Evolutionary conservation across 92 coral and sea anemone species (phyloP), one percentile per base, ranked within the genome.

Genomic region (Palythoa heliodiscus): DNA sequence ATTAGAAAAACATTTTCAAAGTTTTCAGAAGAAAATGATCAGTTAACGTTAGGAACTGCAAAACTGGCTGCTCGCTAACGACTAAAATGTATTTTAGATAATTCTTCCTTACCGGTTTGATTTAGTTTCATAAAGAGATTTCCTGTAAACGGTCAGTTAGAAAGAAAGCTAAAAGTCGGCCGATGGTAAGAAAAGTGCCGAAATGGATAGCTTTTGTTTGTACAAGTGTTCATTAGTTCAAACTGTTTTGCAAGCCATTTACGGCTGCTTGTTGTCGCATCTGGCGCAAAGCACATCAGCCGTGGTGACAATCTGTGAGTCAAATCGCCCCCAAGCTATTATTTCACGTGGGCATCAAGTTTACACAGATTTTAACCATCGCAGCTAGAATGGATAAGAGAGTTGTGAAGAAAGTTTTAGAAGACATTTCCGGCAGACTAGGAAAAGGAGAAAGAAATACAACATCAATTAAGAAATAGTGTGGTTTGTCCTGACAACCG

Each of bases 121-220:
- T 66, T 66, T 25, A 25, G 48, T 10, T 0, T 13, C 8, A 8
- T 63, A 63, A 63, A 20, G 20, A 3, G 69, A 19, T 63, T 8
- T 63, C 3, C 11, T 63, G 20, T 22, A 63, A n/a, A n/a, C 2
- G 25, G 69, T 63, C 54, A 72, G 22, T 72, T 72, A 13, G 76
- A 72, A 35, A 43, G 22, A 72, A 72, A 72, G 29, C 16, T 14
- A 25, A 54, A 5, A 22, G n/a, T 50, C 3, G 25, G 37, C 3
- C 0, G 19, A 40, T 11, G 47, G 4, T 10, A 22, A 23, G 15
- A 75, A 52, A 23, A 15, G 5, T 53, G 81, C 64, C 14, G 37
- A 80, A 80, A 80, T n/a, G 23, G 13, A 19, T 7, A 48, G 70
- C 61, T 23, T 15, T 80, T 80, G 84, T 80, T 80, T 80, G 63